phyloP scores from a whole-genome alignment of 2,888 invertebrate genomes.

The Thereva unica region DNA sequence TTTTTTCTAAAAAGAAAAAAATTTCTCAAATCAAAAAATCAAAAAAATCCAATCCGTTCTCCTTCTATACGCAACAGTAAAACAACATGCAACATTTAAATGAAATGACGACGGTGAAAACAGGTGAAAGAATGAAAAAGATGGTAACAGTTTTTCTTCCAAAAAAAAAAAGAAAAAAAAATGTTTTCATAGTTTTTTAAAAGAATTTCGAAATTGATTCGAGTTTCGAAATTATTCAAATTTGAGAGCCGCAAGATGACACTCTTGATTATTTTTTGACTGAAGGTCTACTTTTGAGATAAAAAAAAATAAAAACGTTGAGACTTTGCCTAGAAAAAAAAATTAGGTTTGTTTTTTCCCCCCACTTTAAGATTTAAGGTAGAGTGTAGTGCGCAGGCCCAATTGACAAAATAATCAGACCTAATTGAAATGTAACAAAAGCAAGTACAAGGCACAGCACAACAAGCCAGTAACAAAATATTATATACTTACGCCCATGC shows the following conservation, averaged over 20 bases:
- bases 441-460: conserved; percentile 22
- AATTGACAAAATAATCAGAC: conserved; percentile 16
- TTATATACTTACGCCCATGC: conserved; percentile 59
- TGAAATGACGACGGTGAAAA: conserved; percentile 21
- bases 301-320: not conserved
- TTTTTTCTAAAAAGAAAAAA: conserved; percentile 11
- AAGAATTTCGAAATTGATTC: conserved; percentile 15
- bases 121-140: conserved; percentile 25
- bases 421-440: conserved; percentile 21
- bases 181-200: not conserved
- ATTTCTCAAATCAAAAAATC: conserved; percentile 14
- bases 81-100: too few relatives aligned
- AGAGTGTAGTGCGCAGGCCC: not conserved
- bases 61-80: conserved; percentile 2
- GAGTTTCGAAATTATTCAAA: conserved; percentile 31
- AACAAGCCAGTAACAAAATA: conserved; percentile 10
- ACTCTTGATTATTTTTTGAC: conserved; percentile 15
- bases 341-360: too few relatives aligned
- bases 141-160: not conserved
- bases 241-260: conserved; percentile 17
- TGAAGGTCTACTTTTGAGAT: conserved; percentile 1
- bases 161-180: too few relatives aligned
- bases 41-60: conserved; percentile 2
- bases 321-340: too few relatives aligned
- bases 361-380: too few relatives aligned